Evolutionary conservation across 2,113 vertebrate genomes (phyloP).

Genomic region (Parus major): DNA sequence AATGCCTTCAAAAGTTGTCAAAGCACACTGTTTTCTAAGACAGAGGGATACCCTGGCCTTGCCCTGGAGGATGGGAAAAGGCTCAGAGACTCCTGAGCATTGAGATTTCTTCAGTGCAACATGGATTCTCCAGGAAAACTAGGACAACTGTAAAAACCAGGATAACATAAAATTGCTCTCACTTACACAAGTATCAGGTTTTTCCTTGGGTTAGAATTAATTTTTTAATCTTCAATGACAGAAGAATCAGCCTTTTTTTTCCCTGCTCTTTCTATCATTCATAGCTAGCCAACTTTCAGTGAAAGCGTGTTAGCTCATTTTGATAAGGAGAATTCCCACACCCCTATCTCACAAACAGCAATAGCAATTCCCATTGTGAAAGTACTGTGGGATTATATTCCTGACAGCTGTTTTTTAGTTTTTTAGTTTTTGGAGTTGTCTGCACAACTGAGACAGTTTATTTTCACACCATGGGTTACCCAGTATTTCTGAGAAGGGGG

Average conservation of each 20-base stretch:
- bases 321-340: slow-evolving; percentile 20
- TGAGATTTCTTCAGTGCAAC: neutral
- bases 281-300: neutral
- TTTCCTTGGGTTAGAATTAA: neutral
- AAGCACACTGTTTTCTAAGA: neutral
- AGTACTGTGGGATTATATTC: neutral
- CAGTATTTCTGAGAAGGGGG: neutral
- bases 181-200: neutral
- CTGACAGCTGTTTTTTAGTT: neutral
- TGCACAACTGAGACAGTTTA: neutral
- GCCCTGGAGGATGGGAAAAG: neutral
- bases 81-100: neutral
- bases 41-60: neutral
- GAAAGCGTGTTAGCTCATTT: neutral
- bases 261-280: neutral
- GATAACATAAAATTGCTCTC: neutral
- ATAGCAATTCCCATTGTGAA: neutral
- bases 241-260: neutral
- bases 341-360: neutral
- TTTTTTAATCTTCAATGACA: neutral
- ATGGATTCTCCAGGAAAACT: neutral
- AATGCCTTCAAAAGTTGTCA: neutral
- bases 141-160: neutral
- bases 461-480: neutral
- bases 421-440: neutral